A percentile compares a stretch with the other conserved stretches of the same genome.
phyloP scores from a whole-genome alignment of 1,140 invertebrate genomes.

The Drosophila dunni region DNA sequence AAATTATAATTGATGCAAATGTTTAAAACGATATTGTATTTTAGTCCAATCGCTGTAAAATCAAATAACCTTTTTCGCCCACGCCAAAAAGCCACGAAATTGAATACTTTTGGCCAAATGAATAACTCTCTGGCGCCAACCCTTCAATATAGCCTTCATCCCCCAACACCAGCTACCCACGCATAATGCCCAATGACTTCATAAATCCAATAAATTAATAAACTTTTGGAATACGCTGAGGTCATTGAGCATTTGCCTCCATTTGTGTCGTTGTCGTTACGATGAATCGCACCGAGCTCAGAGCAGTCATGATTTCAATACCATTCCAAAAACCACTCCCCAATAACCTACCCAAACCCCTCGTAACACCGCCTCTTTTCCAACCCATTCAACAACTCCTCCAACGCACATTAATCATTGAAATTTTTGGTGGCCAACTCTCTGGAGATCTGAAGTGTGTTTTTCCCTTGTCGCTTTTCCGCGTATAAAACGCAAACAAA shows the following conservation, averaged over 20 bases:
- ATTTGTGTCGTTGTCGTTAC: constrained; percentile 40
- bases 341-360: constrained; percentile 7
- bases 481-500: constrained; percentile 80
- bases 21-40: constrained; percentile 18
- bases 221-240: constrained; percentile 82
- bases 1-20: constrained; percentile 47
- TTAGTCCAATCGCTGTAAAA: constrained; percentile 64
- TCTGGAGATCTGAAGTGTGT: constrained; percentile 54
- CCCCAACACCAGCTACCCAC: constrained; percentile 55
- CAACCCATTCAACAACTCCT: constrained; percentile 76
- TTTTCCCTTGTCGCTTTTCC: constrained; percentile 24
- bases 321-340: background rate
- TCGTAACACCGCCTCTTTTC: constrained; percentile 4
- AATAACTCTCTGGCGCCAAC: constrained; percentile 27
- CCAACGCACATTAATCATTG: constrained; percentile 79
- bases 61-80: constrained; percentile 65
- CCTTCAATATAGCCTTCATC: no score
- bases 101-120: constrained; percentile 70
- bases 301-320: constrained; percentile 12
- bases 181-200: constrained; percentile 78
- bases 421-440: constrained; percentile 80
- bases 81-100: constrained; percentile 62
- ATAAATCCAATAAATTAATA: constrained; percentile 83
- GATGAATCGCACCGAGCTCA: background rate
- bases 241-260: constrained; percentile 62